phyloP scores from a whole-genome alignment of 2,888 invertebrate genomes.

The Stictocephala bisonia region DNA sequence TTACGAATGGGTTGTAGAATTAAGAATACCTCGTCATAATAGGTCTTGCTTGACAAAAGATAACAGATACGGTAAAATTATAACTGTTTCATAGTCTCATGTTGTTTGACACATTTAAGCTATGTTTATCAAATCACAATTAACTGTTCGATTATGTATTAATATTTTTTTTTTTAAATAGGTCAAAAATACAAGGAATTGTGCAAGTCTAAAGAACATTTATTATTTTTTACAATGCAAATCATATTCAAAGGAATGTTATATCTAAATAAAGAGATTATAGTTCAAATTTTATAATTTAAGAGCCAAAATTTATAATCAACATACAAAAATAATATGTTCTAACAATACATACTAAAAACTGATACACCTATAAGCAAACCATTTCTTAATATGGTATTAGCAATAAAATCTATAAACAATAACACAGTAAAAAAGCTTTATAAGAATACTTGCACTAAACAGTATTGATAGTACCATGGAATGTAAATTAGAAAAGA shows the following conservation, averaged over 20 bases:
- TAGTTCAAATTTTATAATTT: background rate
- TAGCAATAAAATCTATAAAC: slow-evolving; percentile 35
- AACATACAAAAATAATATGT: slow-evolving; percentile 2
- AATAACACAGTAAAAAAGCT: slow-evolving; percentile 40
- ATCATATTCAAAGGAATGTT: slow-evolving; percentile 24
- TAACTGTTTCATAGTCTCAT: too few relatives aligned
- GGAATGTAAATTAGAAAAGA: slow-evolving; percentile 29
- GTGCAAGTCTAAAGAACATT: slow-evolving; percentile 36
- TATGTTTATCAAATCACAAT: too few relatives aligned
- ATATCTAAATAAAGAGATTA: slow-evolving; percentile 12
- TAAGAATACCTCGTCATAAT: too few relatives aligned
- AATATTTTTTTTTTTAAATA: too few relatives aligned
- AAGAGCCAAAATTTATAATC: background rate
- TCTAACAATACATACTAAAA: slow-evolving; percentile 13
- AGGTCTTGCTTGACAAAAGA: too few relatives aligned
- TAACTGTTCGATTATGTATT: too few relatives aligned
- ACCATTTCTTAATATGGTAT: background rate
- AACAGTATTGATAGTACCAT: slow-evolving; percentile 14
- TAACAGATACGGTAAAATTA: too few relatives aligned
- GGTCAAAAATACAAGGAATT: too few relatives aligned
- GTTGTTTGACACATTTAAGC: too few relatives aligned
- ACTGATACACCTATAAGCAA: slow-evolving; percentile 14
- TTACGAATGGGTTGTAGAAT: too few relatives aligned
- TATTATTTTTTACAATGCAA: slow-evolving; percentile 37
- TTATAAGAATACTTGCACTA: slow-evolving; percentile 25